Percentiles rank a stretch among this genome's conserved stretches.
Evolutionary conservation across 2,888 invertebrate species (phyloP).

Genomic region (Athalia circularis): DNA sequence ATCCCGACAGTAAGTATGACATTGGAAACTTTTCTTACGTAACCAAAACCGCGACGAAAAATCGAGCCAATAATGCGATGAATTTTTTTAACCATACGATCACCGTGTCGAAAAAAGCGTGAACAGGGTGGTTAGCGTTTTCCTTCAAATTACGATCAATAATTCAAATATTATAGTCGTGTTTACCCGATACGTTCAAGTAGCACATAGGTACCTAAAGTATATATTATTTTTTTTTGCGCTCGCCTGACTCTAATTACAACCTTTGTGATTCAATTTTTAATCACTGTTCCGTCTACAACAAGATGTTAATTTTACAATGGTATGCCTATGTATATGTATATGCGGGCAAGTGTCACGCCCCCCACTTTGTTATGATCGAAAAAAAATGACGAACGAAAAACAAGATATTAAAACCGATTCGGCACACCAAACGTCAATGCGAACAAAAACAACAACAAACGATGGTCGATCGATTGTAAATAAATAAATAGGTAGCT

Average conservation of each 20-base stretch:
- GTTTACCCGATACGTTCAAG: background rate
- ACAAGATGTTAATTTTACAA: background rate
- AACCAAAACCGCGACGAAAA: too few species aligned
- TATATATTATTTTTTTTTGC: background rate
- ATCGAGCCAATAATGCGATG: background rate
- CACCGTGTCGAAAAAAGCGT: background rate
- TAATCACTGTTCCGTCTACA: background rate
- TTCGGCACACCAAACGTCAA: too few species aligned
- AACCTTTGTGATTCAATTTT: background rate
- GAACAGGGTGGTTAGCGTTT: conserved; percentile 2
- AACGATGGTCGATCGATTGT: too few species aligned
- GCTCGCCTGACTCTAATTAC: background rate
- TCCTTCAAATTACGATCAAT: conserved; percentile 1
- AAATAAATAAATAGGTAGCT: too few species aligned
- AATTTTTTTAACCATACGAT: background rate
- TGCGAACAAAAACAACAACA: too few species aligned
- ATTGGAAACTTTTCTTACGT: too few species aligned
- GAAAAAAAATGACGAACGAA: too few species aligned
- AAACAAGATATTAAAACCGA: too few species aligned
- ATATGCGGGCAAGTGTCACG: too few species aligned
- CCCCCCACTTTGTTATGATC: background rate
- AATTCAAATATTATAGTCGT: conserved; percentile 3
- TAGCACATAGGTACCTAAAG: too few species aligned
- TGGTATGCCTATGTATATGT: background rate
- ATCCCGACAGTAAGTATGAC: too few species aligned